Evolutionary conservation across 2,888 invertebrate genomes (phyloP).

Genomic region (Encarsia formosa): DNA sequence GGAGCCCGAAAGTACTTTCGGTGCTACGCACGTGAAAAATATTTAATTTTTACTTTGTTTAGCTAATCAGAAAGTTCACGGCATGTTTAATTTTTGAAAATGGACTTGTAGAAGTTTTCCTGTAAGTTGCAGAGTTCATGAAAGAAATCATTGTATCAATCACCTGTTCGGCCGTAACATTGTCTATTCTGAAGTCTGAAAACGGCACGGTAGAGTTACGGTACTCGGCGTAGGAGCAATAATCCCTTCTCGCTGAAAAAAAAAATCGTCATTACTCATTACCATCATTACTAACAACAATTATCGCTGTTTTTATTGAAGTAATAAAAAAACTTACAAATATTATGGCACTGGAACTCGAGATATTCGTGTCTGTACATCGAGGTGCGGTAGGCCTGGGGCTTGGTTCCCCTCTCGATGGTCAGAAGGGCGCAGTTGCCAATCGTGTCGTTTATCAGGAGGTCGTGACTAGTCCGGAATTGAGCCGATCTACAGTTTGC

Average conservation of each 20-base stretch:
- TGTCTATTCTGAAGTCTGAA: constrained; percentile 54
- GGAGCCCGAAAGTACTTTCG: too few species aligned
- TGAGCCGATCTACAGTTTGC: constrained; percentile 42
- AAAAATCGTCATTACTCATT: neutral
- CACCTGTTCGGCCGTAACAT: constrained; percentile 37
- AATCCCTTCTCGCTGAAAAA: constrained; percentile 54
- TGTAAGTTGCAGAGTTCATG: too few species aligned
- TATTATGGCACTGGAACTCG: constrained; percentile 74
- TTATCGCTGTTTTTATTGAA: neutral
- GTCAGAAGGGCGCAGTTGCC: constrained; percentile 70
- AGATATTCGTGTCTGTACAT: constrained; percentile 76
- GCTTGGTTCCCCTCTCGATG: constrained; percentile 70
- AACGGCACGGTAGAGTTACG: constrained; percentile 66
- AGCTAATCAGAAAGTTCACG: too few species aligned
- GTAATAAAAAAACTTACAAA: constrained; percentile 54
- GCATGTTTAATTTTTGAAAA: too few species aligned
- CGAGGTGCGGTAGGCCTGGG: constrained; percentile 73
- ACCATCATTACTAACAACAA: neutral
- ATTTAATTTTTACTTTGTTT: too few species aligned
- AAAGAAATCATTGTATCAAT: neutral
- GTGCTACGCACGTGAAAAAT: too few species aligned
- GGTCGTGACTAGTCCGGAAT: constrained; percentile 39
- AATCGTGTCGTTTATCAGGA: constrained; percentile 47
- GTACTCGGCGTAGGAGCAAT: constrained; percentile 75
- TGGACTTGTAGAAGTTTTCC: too few species aligned